Evolutionary conservation across 23 tunicate genomes (phyloP).

Genomic region (Phallusia fumigata): DNA sequence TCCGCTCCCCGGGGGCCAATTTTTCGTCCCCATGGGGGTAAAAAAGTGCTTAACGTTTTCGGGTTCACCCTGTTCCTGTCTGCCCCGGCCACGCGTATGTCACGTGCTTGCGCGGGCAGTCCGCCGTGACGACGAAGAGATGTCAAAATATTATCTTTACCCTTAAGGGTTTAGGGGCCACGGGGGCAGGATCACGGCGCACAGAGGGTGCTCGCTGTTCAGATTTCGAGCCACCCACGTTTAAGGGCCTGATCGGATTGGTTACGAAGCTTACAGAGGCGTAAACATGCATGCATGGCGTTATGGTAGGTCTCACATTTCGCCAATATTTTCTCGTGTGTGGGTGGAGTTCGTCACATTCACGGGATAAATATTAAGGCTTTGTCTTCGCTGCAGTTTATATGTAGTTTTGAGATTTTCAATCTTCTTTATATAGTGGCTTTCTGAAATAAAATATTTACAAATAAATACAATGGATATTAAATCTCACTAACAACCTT

Average conservation of each 20-base stretch:
- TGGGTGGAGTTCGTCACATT: no score
- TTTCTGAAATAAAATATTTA: no score
- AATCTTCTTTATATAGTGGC: no score
- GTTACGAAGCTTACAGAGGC: neutral
- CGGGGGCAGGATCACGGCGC: neutral
- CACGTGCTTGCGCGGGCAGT: neutral
- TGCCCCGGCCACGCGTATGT: neutral
- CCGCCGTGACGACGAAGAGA: neutral
- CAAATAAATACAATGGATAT: no score
- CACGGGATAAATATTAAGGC: no score
- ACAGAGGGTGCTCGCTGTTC: neutral
- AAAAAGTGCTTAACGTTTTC: neutral
- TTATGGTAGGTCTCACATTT: no score
- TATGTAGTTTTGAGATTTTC: no score
- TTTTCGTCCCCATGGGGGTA: neutral
- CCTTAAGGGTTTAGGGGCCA: neutral
- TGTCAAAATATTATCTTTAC: constrained; percentile 2
- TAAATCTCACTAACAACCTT: no score
- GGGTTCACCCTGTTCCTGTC: neutral
- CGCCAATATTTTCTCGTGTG: no score
- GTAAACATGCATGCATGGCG: neutral
- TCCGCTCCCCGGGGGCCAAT: neutral
- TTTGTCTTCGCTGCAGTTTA: no score
- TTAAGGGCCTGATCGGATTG: no score
- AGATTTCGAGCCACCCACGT: neutral